phyloP scores from a whole-genome alignment of 2,888 invertebrate species.

The Chalcis sispes region DNA sequence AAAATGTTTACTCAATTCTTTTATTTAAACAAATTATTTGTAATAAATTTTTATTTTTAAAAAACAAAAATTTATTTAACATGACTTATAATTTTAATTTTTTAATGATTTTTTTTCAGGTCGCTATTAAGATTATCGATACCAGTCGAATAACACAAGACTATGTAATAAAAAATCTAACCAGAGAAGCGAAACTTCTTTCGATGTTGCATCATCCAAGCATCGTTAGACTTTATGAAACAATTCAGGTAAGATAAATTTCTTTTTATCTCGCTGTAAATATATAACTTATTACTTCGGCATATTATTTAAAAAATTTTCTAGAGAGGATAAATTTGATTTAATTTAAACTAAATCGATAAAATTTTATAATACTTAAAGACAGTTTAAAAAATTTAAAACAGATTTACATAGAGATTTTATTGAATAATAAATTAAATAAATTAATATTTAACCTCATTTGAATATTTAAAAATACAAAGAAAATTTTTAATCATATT shows the following conservation, averaged over 20 bases:
- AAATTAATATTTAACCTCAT: no score
- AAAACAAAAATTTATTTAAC: neutral
- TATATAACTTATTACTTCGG: no score
- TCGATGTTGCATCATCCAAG: slow-evolving; percentile 84
- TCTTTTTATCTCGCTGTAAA: no score
- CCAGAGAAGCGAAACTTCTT: slow-evolving; percentile 85
- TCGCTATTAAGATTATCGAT: slow-evolving; percentile 87
- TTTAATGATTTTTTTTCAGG: slow-evolving; percentile 75
- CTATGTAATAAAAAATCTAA: slow-evolving; percentile 84
- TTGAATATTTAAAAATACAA: no score
- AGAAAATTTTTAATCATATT: no score
- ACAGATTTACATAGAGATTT: no score
- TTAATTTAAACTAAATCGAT: neutral
- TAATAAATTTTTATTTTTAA: neutral
- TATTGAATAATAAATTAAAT: no score
- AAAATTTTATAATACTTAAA: no score
- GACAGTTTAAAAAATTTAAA: no score
- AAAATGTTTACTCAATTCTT: no score
- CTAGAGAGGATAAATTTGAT: no score
- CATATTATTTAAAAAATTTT: neutral
- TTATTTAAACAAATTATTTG: no score
- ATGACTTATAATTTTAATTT: slow-evolving; percentile 33
- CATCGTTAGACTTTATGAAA: slow-evolving; percentile 85
- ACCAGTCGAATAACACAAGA: slow-evolving; percentile 84
- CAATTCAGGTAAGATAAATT: slow-evolving; percentile 78